These are phyloP conservation scores for Nemotelus nigrinus DNA, from an alignment of 2,888 invertebrate species.

Conservation along the genomic window DNA sequence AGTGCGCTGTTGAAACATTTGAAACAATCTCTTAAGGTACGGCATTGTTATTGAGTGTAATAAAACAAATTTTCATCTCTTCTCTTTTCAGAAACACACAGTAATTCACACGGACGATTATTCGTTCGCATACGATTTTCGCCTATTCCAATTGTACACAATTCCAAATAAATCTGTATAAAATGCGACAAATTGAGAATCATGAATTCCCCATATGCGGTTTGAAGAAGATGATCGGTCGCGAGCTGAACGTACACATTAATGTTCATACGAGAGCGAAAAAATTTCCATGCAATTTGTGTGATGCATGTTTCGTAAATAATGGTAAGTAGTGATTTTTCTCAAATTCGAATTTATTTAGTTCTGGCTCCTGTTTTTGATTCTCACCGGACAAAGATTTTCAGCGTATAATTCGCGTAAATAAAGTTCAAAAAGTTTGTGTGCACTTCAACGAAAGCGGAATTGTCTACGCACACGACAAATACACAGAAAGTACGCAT, in stretches of 20 bases:
- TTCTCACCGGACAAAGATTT: no score
- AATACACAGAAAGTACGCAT: no score
- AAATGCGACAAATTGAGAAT: slow-evolving; percentile 50
- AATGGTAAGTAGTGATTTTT: slow-evolving; percentile 39
- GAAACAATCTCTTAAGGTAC: slow-evolving; percentile 13
- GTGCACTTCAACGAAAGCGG: no score
- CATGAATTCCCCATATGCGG: slow-evolving; percentile 49
- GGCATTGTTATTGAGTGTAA: slow-evolving; percentile 18
- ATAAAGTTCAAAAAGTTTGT: no score
- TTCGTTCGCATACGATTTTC: slow-evolving; percentile 47
- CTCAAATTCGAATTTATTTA: neutral
- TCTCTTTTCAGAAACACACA: slow-evolving; percentile 45
- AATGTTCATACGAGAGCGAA: slow-evolving; percentile 48
- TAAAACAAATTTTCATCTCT: slow-evolving; percentile 30
- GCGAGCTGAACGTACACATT: slow-evolving; percentile 48
- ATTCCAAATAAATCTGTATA: slow-evolving; percentile 50
- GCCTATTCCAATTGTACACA: slow-evolving; percentile 45
- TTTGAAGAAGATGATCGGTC: slow-evolving; percentile 45
- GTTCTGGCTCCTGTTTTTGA: no score
- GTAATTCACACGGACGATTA: slow-evolving; percentile 44
- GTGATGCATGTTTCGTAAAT: slow-evolving; percentile 41
- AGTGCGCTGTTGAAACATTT: no score
- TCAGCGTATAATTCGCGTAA: no score
- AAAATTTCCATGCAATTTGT: slow-evolving; percentile 44
- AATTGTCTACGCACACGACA: no score